Base-by-base conservation (phyloP, 2,113 vertebrate genomes). In the Telmatochromis sp. region DNA sequence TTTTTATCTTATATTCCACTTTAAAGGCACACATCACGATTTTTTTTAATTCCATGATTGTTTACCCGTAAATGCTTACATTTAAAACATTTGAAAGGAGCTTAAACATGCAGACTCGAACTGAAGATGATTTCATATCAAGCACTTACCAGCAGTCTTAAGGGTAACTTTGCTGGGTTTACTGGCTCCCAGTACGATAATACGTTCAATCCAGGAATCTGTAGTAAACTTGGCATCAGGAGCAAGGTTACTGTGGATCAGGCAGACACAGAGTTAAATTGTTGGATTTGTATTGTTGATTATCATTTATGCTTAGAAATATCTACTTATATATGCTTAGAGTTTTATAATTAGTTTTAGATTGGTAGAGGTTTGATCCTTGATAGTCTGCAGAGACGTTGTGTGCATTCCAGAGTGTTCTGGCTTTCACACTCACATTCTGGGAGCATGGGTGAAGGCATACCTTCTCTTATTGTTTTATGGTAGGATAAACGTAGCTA, bases 111-210 rank as follows among this genome's bases (percentile, higher is more conserved):
- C 37, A 50, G 26, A 33, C 17, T 47, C 3, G 3, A 78, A 51
- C 26, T 51, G 17, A n/a, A 51, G 21, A 42, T 13, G 0, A 42
- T 19, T 42, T 40, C 14, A 81, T 4, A 35, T 50, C 4, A 65
- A 51, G 13, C 17, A 82, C 97, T 95, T 78, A 98, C 98, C 97
- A 75, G 95, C 81, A n/a, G 93, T 93, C 83, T 86, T 96, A 4
- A 98, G 94, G 2, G 95, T 93, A 28, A 96, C 96, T 2, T 95
- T 93, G 6, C 94, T 95, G 12, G 98, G 98, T 57, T 96, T 97
- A 83, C 94, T 93, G 2, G 96, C 96, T 81, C 98, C 98, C 51
- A 98, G 89, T 80, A 98, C 95, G 31, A 98, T 78, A 11, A 98
- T 93, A 4, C 96, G 96, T 89, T 98, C 98, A 26, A 98, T 94